A percentile compares a stretch with the other conserved stretches of the same genome.
These are phyloP conservation scores for rat (Rattus norvegicus) DNA, from an alignment of 2,113 vertebrate species.

Conservation along the genomic window GRCr8 NC_086026.1:35794001-35794500, in stretches of 20 bases:
- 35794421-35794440: slow-evolving; percentile 80
- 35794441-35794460: slow-evolving; percentile 75
- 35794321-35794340: slow-evolving; percentile 68
- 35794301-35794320: slow-evolving; percentile 68
- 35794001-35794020: slow-evolving; percentile 19
- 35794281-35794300: slow-evolving; percentile 65
- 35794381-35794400: slow-evolving; percentile 68
- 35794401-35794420: slow-evolving; percentile 76
- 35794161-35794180: accelerated
- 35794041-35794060: not conserved
- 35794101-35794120: slow-evolving; percentile 60
- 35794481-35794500: not conserved
- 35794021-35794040: not conserved
- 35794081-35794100: not conserved
- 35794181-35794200: not conserved
- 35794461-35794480: slow-evolving; percentile 27
- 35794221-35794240: not conserved
- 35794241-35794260: not conserved
- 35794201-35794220: not conserved
- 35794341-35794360: slow-evolving; percentile 77
- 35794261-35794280: slow-evolving; percentile 57
- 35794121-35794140: slow-evolving; percentile 51
- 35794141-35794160: slow-evolving; percentile 9
- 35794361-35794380: slow-evolving; percentile 72
- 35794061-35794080: slow-evolving; percentile 49